Evolutionary conservation across 2,113 vertebrate genomes (phyloP), one percentile per base, ranked within the genome.

Genomic region (Heliornis fulica): DNA sequence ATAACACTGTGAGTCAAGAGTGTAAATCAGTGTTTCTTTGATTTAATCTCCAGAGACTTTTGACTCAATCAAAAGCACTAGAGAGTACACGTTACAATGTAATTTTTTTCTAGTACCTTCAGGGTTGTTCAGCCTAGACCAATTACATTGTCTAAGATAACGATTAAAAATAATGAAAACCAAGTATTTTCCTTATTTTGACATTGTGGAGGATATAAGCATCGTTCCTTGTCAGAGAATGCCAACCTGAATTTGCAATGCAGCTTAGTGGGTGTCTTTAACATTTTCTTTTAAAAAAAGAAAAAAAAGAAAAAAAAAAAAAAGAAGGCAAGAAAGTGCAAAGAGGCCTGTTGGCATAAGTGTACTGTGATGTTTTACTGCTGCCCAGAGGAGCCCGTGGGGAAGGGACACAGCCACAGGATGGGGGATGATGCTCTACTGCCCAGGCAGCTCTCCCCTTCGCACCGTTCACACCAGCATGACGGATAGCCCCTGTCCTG

Each of bases 301-400:
- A 34, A 51, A 65, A 3, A 28, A 34, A 46, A 18, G 15, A 11
- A 18, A 54, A 53, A 65, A 7, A n/a, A 7, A 40, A 32, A 26
- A 7, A 43, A 18, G n/a, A 9, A 7, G 4, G 20, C 7, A 40
- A 31, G 28, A 38, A 3, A 23, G 15, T 2, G 5, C 9, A 1
- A 18, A 14, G 3, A 4, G 4, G 22, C 20, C 13, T 11, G 36
- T 13, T 22, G 15, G 68, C 22, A 20, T 0, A 16, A n/a, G 18
- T 0, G 31, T 14, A 15, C n/a, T 48, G 4, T 11, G 63, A 43
- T 34, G 48, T 19, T 6, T 19, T 85, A 80, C 13, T 92, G 95
- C 76, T 89, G 89, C 89, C 90, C 96, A 90, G 94, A 95, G 95
- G 90, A 77, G 3, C 36, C 56, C 3, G 13, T 2, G 4, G 48